phyloP scores from a whole-genome alignment of 1,140 invertebrate genomes.

The Drosophila gunungcola region DNA sequence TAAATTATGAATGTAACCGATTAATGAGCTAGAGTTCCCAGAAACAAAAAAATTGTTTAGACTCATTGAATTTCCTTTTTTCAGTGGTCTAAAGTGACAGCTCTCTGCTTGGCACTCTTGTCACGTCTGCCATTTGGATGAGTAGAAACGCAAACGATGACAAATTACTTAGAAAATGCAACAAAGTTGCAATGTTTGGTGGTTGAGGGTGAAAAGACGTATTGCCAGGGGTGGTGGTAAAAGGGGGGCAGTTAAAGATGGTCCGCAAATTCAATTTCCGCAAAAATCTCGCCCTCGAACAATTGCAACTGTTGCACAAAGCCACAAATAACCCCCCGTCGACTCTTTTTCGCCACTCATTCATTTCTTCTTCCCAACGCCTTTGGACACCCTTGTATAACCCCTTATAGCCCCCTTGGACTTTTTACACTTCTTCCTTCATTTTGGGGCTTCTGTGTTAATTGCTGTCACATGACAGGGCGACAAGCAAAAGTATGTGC shows the following conservation, averaged over 20 bases:
- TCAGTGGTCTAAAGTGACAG: conserved; percentile 6
- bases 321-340: conserved; percentile 27
- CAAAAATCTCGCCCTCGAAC: conserved; percentile 53
- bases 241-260: conserved; percentile 28
- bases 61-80: background rate
- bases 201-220: conserved; percentile 14
- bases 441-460: conserved; percentile 66
- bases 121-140: conserved; percentile 52
- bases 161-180: conserved; percentile 80
- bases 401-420: background rate
- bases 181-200: conserved; percentile 63
- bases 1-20: background rate
- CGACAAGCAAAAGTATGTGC: conserved; percentile 68
- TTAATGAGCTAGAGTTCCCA: too few species aligned
- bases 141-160: conserved; percentile 60
- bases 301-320: conserved; percentile 45
- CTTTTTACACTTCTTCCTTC: conserved; percentile 31
- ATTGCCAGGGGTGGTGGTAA: background rate
- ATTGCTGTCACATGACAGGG: conserved; percentile 76
- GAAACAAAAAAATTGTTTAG: too few species aligned
- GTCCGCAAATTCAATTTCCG: conserved; percentile 70
- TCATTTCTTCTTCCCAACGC: background rate
- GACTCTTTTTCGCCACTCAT: conserved; percentile 1
- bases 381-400: background rate
- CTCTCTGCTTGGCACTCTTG: conserved; percentile 21